A percentile compares a stretch with the other conserved stretches of the same genome.
phyloP scores from a whole-genome alignment of 1,140 invertebrate species.

The Aphidius ervi region DNA sequence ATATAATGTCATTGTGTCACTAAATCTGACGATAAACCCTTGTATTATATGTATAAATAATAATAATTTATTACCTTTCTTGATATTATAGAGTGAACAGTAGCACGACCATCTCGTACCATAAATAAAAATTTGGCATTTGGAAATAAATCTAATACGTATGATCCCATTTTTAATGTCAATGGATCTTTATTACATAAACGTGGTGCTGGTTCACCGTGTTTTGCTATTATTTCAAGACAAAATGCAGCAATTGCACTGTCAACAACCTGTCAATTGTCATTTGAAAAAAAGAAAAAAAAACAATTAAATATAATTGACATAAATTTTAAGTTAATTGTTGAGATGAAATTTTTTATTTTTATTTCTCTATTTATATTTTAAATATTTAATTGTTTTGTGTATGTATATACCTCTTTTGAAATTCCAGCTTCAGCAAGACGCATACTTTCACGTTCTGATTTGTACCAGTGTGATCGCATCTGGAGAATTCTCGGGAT shows the following conservation, averaged over 20 bases:
- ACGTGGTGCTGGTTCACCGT: constrained; percentile 87
- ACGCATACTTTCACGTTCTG: constrained; percentile 82
- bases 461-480: constrained; percentile 88
- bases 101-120: constrained; percentile 95
- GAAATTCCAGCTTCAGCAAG: constrained; percentile 92
- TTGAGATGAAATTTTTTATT: neutral
- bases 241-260: constrained; percentile 95
- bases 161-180: constrained; percentile 91
- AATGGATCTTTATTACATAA: constrained; percentile 99
- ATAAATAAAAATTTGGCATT: constrained; percentile 97
- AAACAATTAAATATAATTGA: constrained; percentile 13
- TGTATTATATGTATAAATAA: constrained; percentile 7
- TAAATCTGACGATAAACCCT: too few species aligned
- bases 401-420: constrained; percentile 62
- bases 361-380: constrained; percentile 5
- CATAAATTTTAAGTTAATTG: neutral
- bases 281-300: constrained; percentile 40
- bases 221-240: constrained; percentile 90
- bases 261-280: constrained; percentile 90
- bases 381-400: constrained; percentile 16
- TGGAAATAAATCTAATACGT: constrained; percentile 73
- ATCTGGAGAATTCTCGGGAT: constrained; percentile 92
- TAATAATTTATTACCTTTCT: constrained; percentile 63
- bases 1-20: too few species aligned
- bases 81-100: constrained; percentile 97